phyloP scores from a whole-genome alignment of 2,797 vertebrate genomes.

The Hippoglossus hippoglossus region DNA sequence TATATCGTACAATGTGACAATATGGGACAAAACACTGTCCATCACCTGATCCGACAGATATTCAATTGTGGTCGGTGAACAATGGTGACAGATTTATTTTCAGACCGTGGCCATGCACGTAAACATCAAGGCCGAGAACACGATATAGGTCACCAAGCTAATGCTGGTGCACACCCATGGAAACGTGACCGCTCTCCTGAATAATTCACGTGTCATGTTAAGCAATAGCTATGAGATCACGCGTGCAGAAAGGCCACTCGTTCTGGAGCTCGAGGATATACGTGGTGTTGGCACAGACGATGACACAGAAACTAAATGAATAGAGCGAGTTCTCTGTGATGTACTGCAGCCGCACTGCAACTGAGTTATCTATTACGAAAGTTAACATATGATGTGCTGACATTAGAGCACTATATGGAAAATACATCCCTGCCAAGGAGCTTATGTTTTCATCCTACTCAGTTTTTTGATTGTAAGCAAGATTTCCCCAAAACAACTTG shows the following conservation, averaged over 20 bases:
- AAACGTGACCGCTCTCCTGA: conserved; percentile 72
- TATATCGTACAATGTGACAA: background rate
- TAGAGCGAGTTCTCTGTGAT: background rate
- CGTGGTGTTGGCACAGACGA: conserved; percentile 12
- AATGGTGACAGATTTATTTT: conserved; percentile 36
- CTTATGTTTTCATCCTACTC: too few relatives aligned
- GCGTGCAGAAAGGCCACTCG: conserved; percentile 18
- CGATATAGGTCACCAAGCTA: conserved; percentile 66
- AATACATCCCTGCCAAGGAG: too few relatives aligned
- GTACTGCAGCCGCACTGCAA: background rate
- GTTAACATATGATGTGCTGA: background rate
- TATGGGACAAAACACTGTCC: background rate
- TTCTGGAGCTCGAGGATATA: conserved; percentile 40
- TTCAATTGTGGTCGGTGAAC: background rate
- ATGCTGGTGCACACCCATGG: conserved; percentile 31
- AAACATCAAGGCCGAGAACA: conserved; percentile 42
- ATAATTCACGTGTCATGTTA: conserved; percentile 78
- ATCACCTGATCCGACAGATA: background rate
- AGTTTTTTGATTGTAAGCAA: too few relatives aligned
- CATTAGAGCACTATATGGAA: background rate
- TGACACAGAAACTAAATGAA: background rate
- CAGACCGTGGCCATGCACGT: conserved; percentile 5
- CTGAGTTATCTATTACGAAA: background rate
- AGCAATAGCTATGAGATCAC: conserved; percentile 55
- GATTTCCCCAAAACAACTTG: too few relatives aligned